These are phyloP conservation scores for Chauna torquata DNA, from an alignment of 2,113 vertebrate species.

Conservation along the genomic window DNA sequence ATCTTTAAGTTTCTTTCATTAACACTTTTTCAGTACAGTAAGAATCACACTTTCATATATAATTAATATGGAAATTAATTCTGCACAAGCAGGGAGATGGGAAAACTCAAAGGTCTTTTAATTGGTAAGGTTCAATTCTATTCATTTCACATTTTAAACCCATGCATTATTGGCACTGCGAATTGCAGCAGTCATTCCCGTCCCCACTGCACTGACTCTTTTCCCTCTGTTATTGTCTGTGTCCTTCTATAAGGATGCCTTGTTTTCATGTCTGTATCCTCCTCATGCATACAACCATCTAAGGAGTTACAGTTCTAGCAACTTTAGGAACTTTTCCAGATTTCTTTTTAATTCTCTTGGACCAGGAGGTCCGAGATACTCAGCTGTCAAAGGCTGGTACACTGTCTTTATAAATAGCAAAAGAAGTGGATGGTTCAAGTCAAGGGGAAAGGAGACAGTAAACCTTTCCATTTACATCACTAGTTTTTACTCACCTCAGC, in stretches of 20 bases:
- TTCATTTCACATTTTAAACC: not conserved
- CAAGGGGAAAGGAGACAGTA: not conserved
- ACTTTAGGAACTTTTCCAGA: not conserved
- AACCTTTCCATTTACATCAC: not conserved
- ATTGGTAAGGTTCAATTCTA: not conserved
- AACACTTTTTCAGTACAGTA: not conserved
- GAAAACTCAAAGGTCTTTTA: not conserved
- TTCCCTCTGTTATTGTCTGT: not conserved
- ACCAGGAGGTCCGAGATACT: not conserved
- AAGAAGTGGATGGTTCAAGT: not conserved
- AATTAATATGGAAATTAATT: constrained; percentile 16
- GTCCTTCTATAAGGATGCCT: not conserved
- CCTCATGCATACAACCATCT: not conserved
- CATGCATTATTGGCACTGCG: not conserved
- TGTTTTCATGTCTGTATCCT: not conserved
- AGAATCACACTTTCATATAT: not conserved
- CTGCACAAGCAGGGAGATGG: not conserved
- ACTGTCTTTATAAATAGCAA: not conserved
- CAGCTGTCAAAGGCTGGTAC: not conserved
- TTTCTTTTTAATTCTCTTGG: not conserved
- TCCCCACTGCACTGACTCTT: not conserved
- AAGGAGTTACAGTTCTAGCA: not conserved
- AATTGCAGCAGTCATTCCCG: not conserved
- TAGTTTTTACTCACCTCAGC: not conserved
- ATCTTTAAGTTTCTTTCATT: not conserved